Conservation (phyloP, 1,140 invertebrate genomes). For the Pteromalus puparum region DNA sequence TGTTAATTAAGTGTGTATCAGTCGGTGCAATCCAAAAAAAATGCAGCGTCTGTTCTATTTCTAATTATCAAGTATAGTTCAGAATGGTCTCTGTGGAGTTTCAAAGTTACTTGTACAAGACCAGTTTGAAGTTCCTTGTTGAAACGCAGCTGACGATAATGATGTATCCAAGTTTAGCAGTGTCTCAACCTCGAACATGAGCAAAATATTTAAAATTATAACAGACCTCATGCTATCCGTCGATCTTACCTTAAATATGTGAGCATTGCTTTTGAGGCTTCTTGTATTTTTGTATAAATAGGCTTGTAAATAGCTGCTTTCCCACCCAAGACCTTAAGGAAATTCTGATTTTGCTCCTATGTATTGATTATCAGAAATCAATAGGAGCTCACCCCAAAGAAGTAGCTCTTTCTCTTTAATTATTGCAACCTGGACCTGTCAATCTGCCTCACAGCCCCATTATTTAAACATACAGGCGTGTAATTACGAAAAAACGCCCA, state of each 20-base stretch:
- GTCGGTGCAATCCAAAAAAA: not conserved
- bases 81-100: not conserved
- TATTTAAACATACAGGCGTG: not conserved
- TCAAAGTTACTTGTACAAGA: not conserved
- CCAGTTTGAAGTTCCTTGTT: not conserved
- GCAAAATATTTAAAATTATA: not conserved
- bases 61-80: not conserved
- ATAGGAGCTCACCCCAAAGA: not conserved
- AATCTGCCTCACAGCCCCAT: not conserved
- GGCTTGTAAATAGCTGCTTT: not conserved
- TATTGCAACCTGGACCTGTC: not conserved
- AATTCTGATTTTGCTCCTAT: slow-evolving; percentile 30
- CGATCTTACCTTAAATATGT: not conserved
- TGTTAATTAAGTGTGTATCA: not conserved
- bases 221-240: not conserved
- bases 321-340: not conserved
- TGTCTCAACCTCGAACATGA: no score
- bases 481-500: not conserved
- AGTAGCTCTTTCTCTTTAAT: slow-evolving; percentile 14
- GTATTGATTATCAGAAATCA: slow-evolving; percentile 44
- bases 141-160: not conserved
- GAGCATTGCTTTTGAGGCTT: not conserved
- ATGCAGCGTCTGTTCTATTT: not conserved
- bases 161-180: not conserved
- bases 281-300: not conserved